phyloP scores from a whole-genome alignment of 1,140 invertebrate species.

The Drosophila pseudoobscura region DNA sequence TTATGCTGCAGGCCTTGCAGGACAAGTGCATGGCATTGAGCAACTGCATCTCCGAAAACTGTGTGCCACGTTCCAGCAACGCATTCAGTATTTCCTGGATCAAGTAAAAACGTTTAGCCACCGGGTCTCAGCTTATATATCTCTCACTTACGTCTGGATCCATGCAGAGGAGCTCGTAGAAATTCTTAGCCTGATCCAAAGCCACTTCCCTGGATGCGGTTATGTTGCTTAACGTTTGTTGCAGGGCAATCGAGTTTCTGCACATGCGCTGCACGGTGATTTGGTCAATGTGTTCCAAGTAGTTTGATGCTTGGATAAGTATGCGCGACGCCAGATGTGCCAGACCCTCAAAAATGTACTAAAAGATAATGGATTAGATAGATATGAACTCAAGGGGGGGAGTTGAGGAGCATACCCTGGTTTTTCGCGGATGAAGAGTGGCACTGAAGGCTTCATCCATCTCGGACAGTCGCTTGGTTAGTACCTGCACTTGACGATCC shows the following conservation, averaged over 20 bases:
- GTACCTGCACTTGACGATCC: constrained; percentile 91
- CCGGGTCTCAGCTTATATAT: no score
- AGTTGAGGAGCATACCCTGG: constrained; percentile 85
- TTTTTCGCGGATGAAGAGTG: constrained; percentile 90
- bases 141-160: constrained; percentile 87
- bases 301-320: constrained; percentile 92
- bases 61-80: constrained; percentile 91
- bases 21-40: constrained; percentile 92
- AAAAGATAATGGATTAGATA: constrained; percentile 53
- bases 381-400: background rate
- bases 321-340: constrained; percentile 94
- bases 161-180: constrained; percentile 94
- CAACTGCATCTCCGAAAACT: constrained; percentile 94
- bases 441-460: constrained; percentile 92
- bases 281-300: constrained; percentile 91
- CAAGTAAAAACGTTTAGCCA: background rate
- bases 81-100: constrained; percentile 92
- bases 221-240: constrained; percentile 93
- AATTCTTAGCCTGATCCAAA: constrained; percentile 94
- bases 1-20: constrained; percentile 83
- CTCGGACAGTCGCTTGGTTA: constrained; percentile 90
- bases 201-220: constrained; percentile 92
- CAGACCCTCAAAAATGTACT: constrained; percentile 97
- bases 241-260: constrained; percentile 92
- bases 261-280: constrained; percentile 92